These are phyloP conservation scores for Onchidella celtica DNA, from an alignment of 2,888 invertebrate genomes.

Conservation along the genomic window DNA sequence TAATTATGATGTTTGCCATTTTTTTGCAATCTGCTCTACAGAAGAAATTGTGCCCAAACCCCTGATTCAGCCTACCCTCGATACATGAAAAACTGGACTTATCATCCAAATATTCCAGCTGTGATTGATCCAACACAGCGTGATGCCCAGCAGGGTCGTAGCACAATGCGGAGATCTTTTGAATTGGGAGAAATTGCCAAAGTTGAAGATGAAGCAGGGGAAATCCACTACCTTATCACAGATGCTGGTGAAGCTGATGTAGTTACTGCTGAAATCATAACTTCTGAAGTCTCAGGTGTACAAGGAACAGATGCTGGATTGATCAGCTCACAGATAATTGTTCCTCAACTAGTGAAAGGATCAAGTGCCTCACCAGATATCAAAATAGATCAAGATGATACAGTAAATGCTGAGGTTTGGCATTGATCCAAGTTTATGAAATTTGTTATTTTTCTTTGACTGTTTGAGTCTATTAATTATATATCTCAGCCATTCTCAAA, in stretches of 20 bases:
- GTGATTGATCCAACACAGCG: conserved; percentile 47
- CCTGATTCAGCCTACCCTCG: conserved; percentile 74
- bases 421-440: too few species aligned
- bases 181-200: not conserved
- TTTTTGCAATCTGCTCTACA: not conserved
- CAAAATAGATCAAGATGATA: conserved; percentile 11
- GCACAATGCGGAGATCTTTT: conserved; percentile 8
- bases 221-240: conserved; percentile 42
- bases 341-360: conserved; percentile 5
- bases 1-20: too few species aligned
- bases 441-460: too few species aligned
- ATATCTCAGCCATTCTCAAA: too few species aligned
- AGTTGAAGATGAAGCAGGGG: conserved; percentile 11
- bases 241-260: not conserved
- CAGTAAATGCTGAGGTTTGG: not conserved
- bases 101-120: conserved; percentile 59
- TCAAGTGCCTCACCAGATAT: not conserved
- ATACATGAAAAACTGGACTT: conserved; percentile 73
- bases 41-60: conserved; percentile 65
- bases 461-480: too few species aligned
- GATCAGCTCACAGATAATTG: not conserved
- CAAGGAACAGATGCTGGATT: not conserved
- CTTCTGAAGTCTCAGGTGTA: not conserved
- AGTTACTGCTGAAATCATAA: conserved; percentile 10
- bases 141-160: conserved; percentile 37